Base-by-base conservation (phyloP, 2,888 invertebrate genomes). In the Galerucella calmariensis region DNA sequence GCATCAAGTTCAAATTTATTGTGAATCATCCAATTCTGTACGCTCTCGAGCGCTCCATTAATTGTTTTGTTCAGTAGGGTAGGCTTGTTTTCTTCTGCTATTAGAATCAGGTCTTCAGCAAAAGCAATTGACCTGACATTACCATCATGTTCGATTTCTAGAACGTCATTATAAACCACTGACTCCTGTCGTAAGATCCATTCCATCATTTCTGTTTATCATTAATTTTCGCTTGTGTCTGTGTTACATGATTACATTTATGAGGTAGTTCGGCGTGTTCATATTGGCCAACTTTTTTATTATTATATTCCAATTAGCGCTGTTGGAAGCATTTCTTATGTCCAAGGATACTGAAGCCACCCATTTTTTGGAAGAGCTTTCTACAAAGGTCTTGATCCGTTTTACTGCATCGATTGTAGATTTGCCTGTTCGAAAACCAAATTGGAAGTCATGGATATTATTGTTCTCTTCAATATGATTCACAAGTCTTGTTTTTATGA, bases 291-390 rank as follows among this genome's bases (percentile, higher is more conserved):
- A 2, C 48, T 12, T 48, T 48, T 48, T 35, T 35, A 35, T 35
- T 14, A 48, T 48, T 12, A 48, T 48, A 4, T 12, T 48, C 69
- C 62, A 73, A n/a, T 61, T 67, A 48, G 72, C 72, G 0, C 67
- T 48, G 35, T 72, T 72, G 27, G 67, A 63, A 12, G 73, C 73
- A 46, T 73, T 68, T 44, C 65, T 73, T 24, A 72, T 61, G 27
- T 73, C 73, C 20, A 73, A 11, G 6, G 62, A 51, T n/a, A 73
- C 48, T 27, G 63, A 10, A 10, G 51, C 59, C 51, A 48, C 56
- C 67, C 73, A 68, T 10, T n/a, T 63, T 20, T 66, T 44, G 9
- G 44, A 35, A 27, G 53, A 27, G 11, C 62, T 46, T 20, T 16
- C 12, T 6, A 56, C 56, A 27, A 53, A 41, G 41, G 51, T 27